These are phyloP conservation scores for Bubalus kerabau DNA, from an alignment of 2,113 vertebrate species.

Conservation along the genomic window DNA sequence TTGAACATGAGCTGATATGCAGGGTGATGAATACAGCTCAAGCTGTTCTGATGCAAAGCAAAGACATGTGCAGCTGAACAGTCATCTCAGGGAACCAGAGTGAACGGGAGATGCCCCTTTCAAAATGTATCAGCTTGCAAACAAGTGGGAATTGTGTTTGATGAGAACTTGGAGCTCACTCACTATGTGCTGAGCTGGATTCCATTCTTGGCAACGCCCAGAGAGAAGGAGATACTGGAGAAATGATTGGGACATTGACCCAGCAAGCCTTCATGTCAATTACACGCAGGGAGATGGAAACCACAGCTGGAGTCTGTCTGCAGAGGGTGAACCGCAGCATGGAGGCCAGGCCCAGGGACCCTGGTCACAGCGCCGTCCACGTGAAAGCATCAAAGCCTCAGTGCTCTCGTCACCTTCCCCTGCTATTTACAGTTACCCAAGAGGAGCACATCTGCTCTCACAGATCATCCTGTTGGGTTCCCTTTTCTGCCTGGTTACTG, in stretches of 20 bases:
- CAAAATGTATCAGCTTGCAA: slow-evolving; percentile 16
- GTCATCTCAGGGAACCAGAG: not conserved
- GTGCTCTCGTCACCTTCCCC: not conserved
- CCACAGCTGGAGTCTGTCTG: not conserved
- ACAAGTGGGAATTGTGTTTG: not conserved
- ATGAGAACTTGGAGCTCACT: not conserved
- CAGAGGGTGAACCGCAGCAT: too few relatives aligned
- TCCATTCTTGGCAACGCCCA: not conserved
- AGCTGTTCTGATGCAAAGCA: not conserved
- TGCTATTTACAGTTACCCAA: not conserved
- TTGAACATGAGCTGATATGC: slow-evolving; percentile 6
- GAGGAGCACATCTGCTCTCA: not conserved
- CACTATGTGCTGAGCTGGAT: not conserved
- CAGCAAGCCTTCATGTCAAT: not conserved
- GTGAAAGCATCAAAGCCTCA: rapidly evolving
- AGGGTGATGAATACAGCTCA: not conserved
- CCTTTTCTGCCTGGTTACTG: not conserved
- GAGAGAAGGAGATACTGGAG: not conserved
- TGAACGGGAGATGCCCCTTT: not conserved
- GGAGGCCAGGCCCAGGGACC: not conserved
- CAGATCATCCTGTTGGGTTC: not conserved
- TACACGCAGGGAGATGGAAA: not conserved
- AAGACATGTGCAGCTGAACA: not conserved
- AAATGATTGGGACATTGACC: not conserved
- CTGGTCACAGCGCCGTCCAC: rapidly evolving